Percentiles rank a stretch among this genome's conserved stretches.
phyloP scores from a whole-genome alignment of 2,888 invertebrate genomes.

The Agrilus biguttatus region DNA sequence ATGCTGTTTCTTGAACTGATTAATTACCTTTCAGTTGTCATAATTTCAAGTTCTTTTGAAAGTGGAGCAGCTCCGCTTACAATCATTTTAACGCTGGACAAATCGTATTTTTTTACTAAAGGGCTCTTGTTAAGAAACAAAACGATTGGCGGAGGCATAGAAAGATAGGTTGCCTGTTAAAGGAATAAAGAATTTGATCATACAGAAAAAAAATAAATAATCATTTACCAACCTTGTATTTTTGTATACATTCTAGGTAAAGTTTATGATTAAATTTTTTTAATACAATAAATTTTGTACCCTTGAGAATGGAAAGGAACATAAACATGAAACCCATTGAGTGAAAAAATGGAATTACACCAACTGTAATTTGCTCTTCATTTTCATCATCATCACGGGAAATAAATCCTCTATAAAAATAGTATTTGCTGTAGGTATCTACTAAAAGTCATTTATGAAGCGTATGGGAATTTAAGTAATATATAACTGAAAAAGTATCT shows the following conservation, averaged over 20 bases:
- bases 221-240: conserved; percentile 35
- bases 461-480: no score
- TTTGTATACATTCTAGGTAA: conserved; percentile 59
- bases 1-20: neutral
- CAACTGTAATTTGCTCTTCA: conserved; percentile 31
- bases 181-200: conserved; percentile 38
- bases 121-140: conserved; percentile 74
- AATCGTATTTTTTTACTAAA: conserved; percentile 57
- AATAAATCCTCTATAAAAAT: neutral
- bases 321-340: conserved; percentile 61
- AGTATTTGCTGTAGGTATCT: neutral
- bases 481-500: no score
- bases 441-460: neutral
- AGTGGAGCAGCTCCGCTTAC: conserved; percentile 75
- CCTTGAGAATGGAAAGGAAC: conserved; percentile 39
- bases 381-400: conserved; percentile 12
- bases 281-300: conserved; percentile 38
- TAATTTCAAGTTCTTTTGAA: conserved; percentile 52
- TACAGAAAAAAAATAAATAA: conserved; percentile 19
- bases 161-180: conserved; percentile 24
- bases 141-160: conserved; percentile 70
- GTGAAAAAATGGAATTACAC: conserved; percentile 73
- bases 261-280: conserved; percentile 57
- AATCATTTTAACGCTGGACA: conserved; percentile 54
- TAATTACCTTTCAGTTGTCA: conserved; percentile 38